Evolutionary conservation across 2,888 invertebrate species (phyloP).

Genomic region (Eristalinus aeneus): DNA sequence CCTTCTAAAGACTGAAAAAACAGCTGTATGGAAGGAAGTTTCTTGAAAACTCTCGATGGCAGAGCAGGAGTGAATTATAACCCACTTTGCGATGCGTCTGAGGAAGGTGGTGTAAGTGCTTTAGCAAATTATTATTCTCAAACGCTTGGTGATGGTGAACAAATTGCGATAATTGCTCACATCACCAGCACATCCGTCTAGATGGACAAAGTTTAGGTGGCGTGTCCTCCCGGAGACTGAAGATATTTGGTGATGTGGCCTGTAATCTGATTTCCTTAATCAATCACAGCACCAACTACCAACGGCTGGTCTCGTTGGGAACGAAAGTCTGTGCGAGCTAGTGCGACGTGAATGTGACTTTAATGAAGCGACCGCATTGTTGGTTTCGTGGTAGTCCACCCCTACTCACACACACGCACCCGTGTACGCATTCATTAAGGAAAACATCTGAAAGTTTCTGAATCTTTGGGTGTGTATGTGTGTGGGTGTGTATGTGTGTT

Average conservation of each 20-base stretch:
- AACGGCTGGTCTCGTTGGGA: not conserved
- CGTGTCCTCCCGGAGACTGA: not conserved
- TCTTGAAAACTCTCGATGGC: slow-evolving; percentile 37
- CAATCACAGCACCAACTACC: slow-evolving; percentile 48
- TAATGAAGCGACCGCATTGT: slow-evolving; percentile 26
- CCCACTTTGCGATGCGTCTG: not conserved
- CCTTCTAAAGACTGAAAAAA: slow-evolving; percentile 43
- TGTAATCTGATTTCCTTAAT: slow-evolving; percentile 61
- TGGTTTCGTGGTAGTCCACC: not conserved
- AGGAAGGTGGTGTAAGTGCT: not conserved
- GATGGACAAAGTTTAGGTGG: slow-evolving; percentile 25
- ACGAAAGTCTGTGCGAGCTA: not conserved
- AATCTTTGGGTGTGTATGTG: not conserved
- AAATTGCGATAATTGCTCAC: slow-evolving; percentile 50
- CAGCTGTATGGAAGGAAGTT: slow-evolving; percentile 6
- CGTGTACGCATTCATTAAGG: slow-evolving; percentile 1
- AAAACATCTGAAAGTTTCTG: slow-evolving; percentile 21
- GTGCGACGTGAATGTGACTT: slow-evolving; percentile 39
- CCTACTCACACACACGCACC: slow-evolving; percentile 8
- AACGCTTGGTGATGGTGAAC: slow-evolving; percentile 22
- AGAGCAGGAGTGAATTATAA: slow-evolving; percentile 53
- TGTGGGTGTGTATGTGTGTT: not conserved
- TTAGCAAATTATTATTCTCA: slow-evolving; percentile 19
- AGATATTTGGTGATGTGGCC: not conserved
- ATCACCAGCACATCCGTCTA: slow-evolving; percentile 34